A percentile compares a stretch with the other conserved stretches of the same genome.
Conservation (phyloP, 53 echinoderm and acorn worm species). For the Hippasteria phrygiana region DNA sequence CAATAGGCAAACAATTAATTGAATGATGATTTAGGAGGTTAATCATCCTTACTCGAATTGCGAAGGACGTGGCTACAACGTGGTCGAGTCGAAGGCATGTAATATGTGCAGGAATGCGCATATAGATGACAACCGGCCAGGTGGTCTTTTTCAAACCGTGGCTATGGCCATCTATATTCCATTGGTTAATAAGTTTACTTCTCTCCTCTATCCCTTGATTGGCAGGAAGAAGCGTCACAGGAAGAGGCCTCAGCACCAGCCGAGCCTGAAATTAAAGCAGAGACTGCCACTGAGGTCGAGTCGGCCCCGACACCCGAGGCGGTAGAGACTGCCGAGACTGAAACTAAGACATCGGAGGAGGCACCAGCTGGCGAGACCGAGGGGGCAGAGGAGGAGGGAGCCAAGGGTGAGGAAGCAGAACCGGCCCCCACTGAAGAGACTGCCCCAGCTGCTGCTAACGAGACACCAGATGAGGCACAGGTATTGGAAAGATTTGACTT, state of each 20-base stretch:
- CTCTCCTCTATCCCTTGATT: not conserved
- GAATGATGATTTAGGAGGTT: no score
- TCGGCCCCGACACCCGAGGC: slow-evolving; percentile 29
- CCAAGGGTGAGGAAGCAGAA: slow-evolving; percentile 29
- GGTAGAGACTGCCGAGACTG: slow-evolving; percentile 44
- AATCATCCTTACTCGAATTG: no score
- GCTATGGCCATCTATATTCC: no score
- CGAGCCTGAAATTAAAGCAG: slow-evolving; percentile 34
- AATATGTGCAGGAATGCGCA: no score
- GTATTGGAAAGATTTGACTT: no score
- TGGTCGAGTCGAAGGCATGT: no score
- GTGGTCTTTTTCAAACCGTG: no score
- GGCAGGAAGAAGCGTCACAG: not conserved
- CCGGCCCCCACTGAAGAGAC: slow-evolving; percentile 52
- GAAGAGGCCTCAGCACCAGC: slow-evolving; percentile 43
- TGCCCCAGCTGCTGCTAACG: slow-evolving; percentile 43
- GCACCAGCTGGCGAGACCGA: slow-evolving; percentile 50
- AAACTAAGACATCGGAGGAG: slow-evolving; percentile 37
- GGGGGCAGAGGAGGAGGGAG: slow-evolving; percentile 17
- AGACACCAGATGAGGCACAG: slow-evolving; percentile 51
- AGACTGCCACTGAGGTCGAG: slow-evolving; percentile 35
- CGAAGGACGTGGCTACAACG: no score
- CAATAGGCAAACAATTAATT: no score
- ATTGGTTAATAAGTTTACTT: not conserved
- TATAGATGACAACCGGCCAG: no score